phyloP scores from a whole-genome alignment of 2,888 invertebrate genomes.

The Gisinianus flammeolus region DNA sequence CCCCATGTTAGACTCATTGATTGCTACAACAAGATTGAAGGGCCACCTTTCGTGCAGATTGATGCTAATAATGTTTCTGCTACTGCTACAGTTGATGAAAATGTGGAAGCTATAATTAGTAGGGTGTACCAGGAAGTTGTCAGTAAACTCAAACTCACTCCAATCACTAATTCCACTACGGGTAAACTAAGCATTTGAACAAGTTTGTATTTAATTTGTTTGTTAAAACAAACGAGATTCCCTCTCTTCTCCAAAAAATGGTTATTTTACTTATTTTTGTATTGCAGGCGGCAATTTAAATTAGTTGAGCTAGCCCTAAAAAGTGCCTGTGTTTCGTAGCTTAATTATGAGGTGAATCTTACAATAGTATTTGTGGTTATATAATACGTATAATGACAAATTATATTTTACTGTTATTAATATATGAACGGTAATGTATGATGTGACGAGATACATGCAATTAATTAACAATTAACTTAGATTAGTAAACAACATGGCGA shows the following conservation, averaged over 20 bases:
- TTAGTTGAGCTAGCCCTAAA: background rate
- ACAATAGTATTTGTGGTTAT: too few species aligned
- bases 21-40: conserved; percentile 50
- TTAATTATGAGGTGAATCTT: too few species aligned
- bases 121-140: conserved; percentile 44
- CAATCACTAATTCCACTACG: background rate
- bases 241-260: background rate
- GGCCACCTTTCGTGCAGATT: conserved; percentile 47
- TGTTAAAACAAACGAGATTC: too few species aligned
- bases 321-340: too few species aligned
- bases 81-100: conserved; percentile 27
- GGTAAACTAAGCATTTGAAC: conserved; percentile 38
- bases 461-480: too few species aligned
- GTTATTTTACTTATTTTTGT: background rate
- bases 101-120: conserved; percentile 43
- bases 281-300: background rate
- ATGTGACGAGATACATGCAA: too few species aligned
- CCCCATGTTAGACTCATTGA: conserved; percentile 55
- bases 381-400: too few species aligned
- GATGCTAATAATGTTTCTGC: conserved; percentile 54
- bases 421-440: too few species aligned
- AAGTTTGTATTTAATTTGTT: too few species aligned
- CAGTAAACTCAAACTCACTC: conserved; percentile 3
- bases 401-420: too few species aligned
- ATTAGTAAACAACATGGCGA: too few species aligned